Percentiles rank a stretch among this genome's conserved stretches.
phyloP scores from a whole-genome alignment of 2,797 vertebrate genomes.

The Smutsia gigantea region DNA sequence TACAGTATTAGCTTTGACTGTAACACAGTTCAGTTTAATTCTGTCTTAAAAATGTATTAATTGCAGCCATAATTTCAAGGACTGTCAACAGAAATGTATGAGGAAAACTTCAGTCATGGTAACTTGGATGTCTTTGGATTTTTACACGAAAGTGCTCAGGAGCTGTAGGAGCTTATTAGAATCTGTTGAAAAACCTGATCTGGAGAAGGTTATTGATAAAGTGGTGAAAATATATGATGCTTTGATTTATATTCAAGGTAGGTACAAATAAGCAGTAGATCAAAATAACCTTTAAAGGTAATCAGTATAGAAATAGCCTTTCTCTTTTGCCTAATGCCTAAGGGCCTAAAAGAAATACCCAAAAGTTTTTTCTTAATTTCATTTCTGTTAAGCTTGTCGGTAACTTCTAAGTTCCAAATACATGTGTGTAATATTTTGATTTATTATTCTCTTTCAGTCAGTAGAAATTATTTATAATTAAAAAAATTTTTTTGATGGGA shows the following conservation, averaged over 20 bases:
- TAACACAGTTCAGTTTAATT: constrained; percentile 60
- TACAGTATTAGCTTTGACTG: constrained; percentile 25
- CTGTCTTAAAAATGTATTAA: constrained; percentile 70
- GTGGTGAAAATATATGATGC: constrained; percentile 92
- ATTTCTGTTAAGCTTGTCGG: neutral
- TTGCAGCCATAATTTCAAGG: constrained; percentile 76
- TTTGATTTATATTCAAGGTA: constrained; percentile 93
- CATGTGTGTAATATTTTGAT: constrained; percentile 41
- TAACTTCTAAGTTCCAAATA: constrained; percentile 51
- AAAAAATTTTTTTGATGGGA: constrained; percentile 9
- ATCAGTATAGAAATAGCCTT: neutral
- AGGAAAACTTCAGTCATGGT: constrained; percentile 77
- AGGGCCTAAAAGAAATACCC: neutral
- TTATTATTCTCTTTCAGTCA: constrained; percentile 18
- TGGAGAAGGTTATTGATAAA: constrained; percentile 86
- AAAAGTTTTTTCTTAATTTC: constrained; percentile 31
- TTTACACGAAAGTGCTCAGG: constrained; percentile 88
- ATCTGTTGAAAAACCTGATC: constrained; percentile 77
- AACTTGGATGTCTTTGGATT: constrained; percentile 91
- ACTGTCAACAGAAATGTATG: constrained; percentile 46
- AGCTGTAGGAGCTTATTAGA: constrained; percentile 90
- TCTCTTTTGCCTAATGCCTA: constrained; percentile 26
- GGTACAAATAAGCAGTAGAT: constrained; percentile 69
- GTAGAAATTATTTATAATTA: constrained; percentile 34
- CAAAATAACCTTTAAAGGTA: constrained; percentile 15